phyloP scores from a whole-genome alignment of 2,797 vertebrate genomes.

The Chloroceryle inda region DNA sequence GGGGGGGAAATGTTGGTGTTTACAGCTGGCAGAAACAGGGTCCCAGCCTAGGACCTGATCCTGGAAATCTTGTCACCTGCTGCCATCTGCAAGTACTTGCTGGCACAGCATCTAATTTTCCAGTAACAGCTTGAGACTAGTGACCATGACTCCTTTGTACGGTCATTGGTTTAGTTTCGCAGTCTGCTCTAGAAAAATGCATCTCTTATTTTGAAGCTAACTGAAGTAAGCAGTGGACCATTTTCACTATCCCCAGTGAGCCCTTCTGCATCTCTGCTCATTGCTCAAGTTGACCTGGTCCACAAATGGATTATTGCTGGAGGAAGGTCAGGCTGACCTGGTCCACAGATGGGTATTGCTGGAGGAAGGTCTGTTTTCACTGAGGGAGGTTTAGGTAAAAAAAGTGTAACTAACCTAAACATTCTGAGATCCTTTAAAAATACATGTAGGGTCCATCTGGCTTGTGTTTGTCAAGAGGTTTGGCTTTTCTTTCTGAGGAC shows the following conservation, averaged over 20 bases:
- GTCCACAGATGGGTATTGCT: too few relatives aligned
- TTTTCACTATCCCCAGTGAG: background rate
- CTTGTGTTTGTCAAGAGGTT: background rate
- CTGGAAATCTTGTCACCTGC: conserved; percentile 11
- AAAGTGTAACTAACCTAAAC: background rate
- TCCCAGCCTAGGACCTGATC: background rate
- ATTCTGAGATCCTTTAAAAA: background rate
- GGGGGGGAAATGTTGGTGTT: background rate
- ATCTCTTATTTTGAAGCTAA: background rate
- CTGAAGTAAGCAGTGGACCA: background rate
- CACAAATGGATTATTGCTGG: too few relatives aligned
- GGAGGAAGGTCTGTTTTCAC: background rate
- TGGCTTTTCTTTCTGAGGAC: background rate
- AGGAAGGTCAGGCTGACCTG: too few relatives aligned
- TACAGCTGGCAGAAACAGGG: background rate
- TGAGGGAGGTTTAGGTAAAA: background rate
- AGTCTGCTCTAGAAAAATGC: background rate
- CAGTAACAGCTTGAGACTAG: background rate
- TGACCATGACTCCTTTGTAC: fast-evolving
- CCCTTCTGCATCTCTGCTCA: background rate
- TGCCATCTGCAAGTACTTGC: conserved; percentile 32
- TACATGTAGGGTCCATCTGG: background rate
- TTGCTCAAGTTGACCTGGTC: background rate
- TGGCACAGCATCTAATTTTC: background rate
- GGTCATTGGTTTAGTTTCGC: background rate